These are phyloP conservation scores for Stomatorhinus ivindoensis DNA, from an alignment of 2,113 vertebrate species.

Conservation along the genomic window DNA sequence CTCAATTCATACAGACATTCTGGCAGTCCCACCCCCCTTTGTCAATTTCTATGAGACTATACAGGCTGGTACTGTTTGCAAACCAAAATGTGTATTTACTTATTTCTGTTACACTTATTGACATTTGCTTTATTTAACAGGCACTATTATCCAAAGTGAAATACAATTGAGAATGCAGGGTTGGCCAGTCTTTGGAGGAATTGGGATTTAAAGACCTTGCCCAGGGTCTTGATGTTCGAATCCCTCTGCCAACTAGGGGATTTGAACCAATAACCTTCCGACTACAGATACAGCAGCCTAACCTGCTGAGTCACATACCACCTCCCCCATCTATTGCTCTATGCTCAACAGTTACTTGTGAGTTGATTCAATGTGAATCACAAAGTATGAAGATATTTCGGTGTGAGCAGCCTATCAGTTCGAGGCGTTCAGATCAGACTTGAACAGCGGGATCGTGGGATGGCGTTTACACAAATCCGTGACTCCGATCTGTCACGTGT, in stretches of 20 bases:
- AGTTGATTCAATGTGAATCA: not conserved
- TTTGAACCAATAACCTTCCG: not conserved
- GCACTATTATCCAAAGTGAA: not conserved
- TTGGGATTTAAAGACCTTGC: not conserved
- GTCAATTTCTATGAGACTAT: not conserved
- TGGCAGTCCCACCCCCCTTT: not conserved
- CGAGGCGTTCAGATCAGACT: not conserved
- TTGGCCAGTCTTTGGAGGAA: not conserved
- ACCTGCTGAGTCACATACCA: not conserved
- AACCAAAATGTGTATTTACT: not conserved
- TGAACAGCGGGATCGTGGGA: not conserved
- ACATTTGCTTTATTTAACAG: not conserved
- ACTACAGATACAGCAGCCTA: not conserved
- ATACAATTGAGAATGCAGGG: not conserved
- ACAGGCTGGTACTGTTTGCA: not conserved
- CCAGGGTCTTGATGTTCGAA: not conserved
- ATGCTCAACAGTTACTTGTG: not conserved
- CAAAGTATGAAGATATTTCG: not conserved
- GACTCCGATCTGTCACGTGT: not conserved
- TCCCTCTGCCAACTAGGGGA: not conserved
- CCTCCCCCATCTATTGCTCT: not conserved
- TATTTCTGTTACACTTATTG: not conserved
- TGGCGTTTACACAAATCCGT: not conserved
- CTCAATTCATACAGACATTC: not conserved
- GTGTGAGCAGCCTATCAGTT: not conserved